Evolutionary conservation across 2,888 invertebrate genomes (phyloP).

Genomic region (Melanargia galathea): DNA sequence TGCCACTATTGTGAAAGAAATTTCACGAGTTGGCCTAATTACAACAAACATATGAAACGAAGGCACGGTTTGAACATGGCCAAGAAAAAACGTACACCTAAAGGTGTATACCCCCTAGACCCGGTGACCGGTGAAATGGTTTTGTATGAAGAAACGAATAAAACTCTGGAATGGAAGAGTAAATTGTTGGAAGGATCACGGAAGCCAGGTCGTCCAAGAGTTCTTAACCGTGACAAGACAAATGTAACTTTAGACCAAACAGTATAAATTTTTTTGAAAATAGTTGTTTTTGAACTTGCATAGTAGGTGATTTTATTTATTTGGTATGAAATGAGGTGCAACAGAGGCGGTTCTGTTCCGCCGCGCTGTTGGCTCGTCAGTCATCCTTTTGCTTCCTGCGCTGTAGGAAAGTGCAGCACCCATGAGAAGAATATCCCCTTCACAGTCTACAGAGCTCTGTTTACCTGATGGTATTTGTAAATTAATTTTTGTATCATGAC

Average conservation of each 20-base stretch:
- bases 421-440: too few species aligned
- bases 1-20: conserved; percentile 86
- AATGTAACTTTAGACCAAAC: conserved; percentile 3
- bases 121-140: conserved; percentile 53
- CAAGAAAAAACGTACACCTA: conserved; percentile 72
- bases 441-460: too few species aligned
- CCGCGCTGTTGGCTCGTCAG: too few species aligned
- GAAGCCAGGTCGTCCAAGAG: conserved; percentile 32
- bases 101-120: conserved; percentile 60
- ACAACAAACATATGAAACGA: conserved; percentile 91
- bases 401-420: too few species aligned
- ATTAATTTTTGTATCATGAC: neutral
- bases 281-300: too few species aligned
- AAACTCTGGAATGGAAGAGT: conserved; percentile 59
- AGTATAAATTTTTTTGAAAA: neutral
- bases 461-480: neutral
- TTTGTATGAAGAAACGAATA: conserved; percentile 49
- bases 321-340: too few species aligned
- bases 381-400: too few species aligned
- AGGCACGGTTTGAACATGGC: conserved; percentile 83
- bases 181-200: conserved; percentile 46
- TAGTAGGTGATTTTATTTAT: too few species aligned
- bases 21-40: conserved; percentile 92
- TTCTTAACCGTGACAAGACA: conserved; percentile 17
- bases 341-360: too few species aligned